phyloP scores from a whole-genome alignment of 1,140 invertebrate genomes.

The Pogonognathellus flavescens region DNA sequence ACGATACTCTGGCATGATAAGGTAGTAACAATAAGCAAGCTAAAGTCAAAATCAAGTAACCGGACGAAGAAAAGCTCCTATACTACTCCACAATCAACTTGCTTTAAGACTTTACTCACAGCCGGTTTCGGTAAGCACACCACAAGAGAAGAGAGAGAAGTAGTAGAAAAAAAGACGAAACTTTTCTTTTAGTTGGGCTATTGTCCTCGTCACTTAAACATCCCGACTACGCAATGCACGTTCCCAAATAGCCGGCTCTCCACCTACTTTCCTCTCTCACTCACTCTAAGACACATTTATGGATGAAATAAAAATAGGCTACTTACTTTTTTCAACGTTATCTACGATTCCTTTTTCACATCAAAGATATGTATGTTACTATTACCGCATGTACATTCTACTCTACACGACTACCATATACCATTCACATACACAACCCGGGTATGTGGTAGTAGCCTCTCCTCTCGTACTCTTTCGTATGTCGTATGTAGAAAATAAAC shows the following conservation, averaged over 20 bases:
- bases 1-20: no score
- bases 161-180: constrained; percentile 16
- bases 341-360: constrained; percentile 44
- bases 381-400: no score
- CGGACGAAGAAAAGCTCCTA: no score
- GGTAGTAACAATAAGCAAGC: no score
- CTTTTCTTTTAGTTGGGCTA: constrained; percentile 48
- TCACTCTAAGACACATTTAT: constrained; percentile 44
- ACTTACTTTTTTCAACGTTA: constrained; percentile 45
- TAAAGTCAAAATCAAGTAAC: no score
- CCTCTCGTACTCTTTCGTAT: no score
- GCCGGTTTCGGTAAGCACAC: not conserved
- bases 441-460: no score
- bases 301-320: constrained; percentile 50
- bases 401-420: no score
- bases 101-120: not conserved
- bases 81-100: not conserved
- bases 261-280: constrained; percentile 39
- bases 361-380: not conserved
- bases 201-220: constrained; percentile 49
- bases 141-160: constrained; percentile 7
- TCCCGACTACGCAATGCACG: constrained; percentile 33
- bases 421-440: not conserved
- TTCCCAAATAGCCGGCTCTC: constrained; percentile 37
- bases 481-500: no score